Conservation (phyloP, 30 jellyfish, hydroid and myxozoan genomes). For the Rhopilema esculentum region DNA sequence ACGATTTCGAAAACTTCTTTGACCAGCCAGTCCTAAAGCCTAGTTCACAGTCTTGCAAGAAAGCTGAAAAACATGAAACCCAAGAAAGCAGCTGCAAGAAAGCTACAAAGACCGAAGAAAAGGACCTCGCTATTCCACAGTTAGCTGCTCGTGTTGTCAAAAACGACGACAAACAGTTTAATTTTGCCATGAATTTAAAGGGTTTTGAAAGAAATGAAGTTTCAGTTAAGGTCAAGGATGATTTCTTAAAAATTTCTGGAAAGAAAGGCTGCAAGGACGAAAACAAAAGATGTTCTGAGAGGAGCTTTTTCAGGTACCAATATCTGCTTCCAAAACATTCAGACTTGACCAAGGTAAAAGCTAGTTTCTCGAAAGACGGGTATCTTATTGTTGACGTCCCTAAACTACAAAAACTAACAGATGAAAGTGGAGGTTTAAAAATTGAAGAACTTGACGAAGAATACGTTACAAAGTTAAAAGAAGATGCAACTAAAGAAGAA, state of each 20-base stretch:
- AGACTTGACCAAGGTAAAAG: slow-evolving; percentile 52
- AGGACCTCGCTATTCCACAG: slow-evolving; percentile 24
- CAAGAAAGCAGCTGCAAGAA: slow-evolving; percentile 3
- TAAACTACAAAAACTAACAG: slow-evolving; percentile 15
- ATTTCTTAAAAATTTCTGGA: slow-evolving; percentile 60
- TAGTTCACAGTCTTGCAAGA: background rate
- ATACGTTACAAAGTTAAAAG: slow-evolving; percentile 34
- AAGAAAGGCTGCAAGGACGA: slow-evolving; percentile 43
- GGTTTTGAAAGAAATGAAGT: slow-evolving; percentile 47
- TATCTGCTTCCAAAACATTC: slow-evolving; percentile 68
- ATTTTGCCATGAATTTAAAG: slow-evolving; percentile 55
- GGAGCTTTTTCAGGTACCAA: slow-evolving; percentile 63
- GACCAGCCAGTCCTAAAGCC: slow-evolving; percentile 32
- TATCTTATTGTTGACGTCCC: slow-evolving; percentile 49
- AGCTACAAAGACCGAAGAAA: slow-evolving; percentile 4
- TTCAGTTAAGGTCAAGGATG: slow-evolving; percentile 52
- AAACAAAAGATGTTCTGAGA: slow-evolving; percentile 40
- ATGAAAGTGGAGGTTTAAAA: slow-evolving; percentile 23
- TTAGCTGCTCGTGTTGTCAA: slow-evolving; percentile 58
- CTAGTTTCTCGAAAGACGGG: slow-evolving; percentile 60
- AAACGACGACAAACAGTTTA: slow-evolving; percentile 49
- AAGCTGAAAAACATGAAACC: background rate
- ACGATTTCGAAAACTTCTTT: slow-evolving; percentile 25
- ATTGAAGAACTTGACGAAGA: slow-evolving; percentile 52
- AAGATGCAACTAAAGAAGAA: background rate